Evolutionary conservation across 2,113 vertebrate genomes (phyloP), one percentile per base, ranked within the genome.

Genomic region (Eurystomus gularis): DNA sequence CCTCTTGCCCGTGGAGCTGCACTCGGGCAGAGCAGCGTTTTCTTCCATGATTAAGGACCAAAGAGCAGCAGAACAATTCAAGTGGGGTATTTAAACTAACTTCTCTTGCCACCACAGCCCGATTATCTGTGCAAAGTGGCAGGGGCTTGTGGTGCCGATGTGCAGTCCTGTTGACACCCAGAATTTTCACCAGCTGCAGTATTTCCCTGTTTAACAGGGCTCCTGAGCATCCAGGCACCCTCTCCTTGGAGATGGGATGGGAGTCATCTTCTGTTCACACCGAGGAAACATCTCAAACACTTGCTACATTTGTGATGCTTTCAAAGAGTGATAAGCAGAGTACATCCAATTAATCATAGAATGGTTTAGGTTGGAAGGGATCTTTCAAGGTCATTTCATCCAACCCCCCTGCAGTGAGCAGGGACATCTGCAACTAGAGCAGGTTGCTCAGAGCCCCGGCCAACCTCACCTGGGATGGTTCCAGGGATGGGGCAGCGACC

Each of bases 21-120:
- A 2, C 0, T 24, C 4, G 0, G 6, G 68, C 46, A 35, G 3
- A 39, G 71, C 18, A 17, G 33, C 8, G 7, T 31, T 60, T 14
- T 66, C 61, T 11, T 17, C 82, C 12, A 33, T 2, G 42, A 21
- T 19, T 2, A 19, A 66, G 82, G 80, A 78, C 39, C 35, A 37
- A n/a, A 23, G 2, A 5, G 55, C 14, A 13, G 64, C 72, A 57
- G 88, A 66, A 77, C n/a, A 33, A 48, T 7, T 29, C 25, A 6
- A 21, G 1, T 4, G 70, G 23, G 19, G 95, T 9, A 95, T 94
- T 89, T 51, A 35, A 92, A 66, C 57, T 26, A 85, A 64, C 48
- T 57, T 28, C 48, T 51, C 14, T 5, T 13, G 60, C 94, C 73
- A 11, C 17, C 81, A 2, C 4, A 13, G 91, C 60, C 75, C 9